Percentiles rank a stretch among this genome's conserved stretches.
phyloP scores from a whole-genome alignment of 2,797 vertebrate species.

The Onychomys torridus region DNA sequence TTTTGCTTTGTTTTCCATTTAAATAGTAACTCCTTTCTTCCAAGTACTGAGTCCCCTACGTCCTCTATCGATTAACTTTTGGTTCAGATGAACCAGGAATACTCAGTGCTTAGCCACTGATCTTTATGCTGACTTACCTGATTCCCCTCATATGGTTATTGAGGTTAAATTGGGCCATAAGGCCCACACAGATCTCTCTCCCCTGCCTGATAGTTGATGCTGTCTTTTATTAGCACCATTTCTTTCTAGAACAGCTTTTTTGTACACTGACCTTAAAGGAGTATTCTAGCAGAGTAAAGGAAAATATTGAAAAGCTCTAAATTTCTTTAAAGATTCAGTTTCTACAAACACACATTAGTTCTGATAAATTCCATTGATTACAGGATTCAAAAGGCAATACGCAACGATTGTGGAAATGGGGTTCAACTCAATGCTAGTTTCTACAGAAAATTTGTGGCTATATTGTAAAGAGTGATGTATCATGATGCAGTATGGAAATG shows the following conservation, averaged over 20 bases:
- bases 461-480: background rate
- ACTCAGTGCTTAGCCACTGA: background rate
- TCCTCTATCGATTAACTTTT: background rate
- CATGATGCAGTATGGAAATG: background rate
- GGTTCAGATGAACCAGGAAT: background rate
- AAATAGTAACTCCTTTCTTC: background rate
- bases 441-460: background rate
- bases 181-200: background rate
- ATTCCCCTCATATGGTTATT: rapidly evolving
- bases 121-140: background rate
- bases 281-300: background rate
- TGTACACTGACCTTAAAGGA: background rate
- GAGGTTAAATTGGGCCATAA: background rate
- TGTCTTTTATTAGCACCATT: background rate
- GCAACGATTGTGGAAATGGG: background rate
- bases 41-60: background rate
- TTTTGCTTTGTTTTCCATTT: background rate
- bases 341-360: background rate
- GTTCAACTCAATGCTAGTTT: background rate
- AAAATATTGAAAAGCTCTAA: background rate
- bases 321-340: background rate
- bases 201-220: background rate
- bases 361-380: background rate
- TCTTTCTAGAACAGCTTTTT: background rate
- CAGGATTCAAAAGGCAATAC: background rate